Percentiles rank a stretch among this genome's conserved stretches.
Evolutionary conservation across 2,113 vertebrate genomes (phyloP).

Genomic region (Eira barbara): DNA sequence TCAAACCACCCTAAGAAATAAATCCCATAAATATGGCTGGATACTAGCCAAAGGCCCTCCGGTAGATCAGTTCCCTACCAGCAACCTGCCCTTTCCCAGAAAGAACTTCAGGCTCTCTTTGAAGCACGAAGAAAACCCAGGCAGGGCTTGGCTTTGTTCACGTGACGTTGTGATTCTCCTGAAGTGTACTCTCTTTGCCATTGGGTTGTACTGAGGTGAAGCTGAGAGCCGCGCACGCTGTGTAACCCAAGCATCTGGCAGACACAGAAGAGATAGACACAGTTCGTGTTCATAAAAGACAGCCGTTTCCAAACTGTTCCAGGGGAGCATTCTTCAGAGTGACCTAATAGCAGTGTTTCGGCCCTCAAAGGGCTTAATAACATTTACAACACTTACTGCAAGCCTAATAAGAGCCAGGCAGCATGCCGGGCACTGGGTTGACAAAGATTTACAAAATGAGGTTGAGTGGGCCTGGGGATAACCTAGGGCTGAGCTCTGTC

Average conservation of each 20-base stretch:
- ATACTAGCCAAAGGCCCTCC: not conserved
- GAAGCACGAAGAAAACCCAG: not conserved
- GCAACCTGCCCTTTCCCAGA: not conserved
- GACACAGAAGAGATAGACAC: not conserved
- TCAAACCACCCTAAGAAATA: not conserved
- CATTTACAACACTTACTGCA: not conserved
- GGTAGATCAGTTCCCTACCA: not conserved
- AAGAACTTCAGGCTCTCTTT: not conserved
- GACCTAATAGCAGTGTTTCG: not conserved
- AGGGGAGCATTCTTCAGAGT: not conserved
- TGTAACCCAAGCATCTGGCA: not conserved
- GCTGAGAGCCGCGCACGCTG: not conserved
- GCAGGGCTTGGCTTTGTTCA: not conserved
- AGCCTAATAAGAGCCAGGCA: not conserved
- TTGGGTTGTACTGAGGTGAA: not conserved
- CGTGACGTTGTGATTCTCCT: rapidly evolving
- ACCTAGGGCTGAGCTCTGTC: not conserved
- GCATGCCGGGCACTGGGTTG: not conserved
- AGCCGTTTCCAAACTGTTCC: not conserved
- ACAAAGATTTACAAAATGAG: not conserved
- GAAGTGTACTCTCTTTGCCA: not conserved
- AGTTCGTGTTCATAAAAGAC: not conserved
- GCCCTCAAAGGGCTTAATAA: not conserved
- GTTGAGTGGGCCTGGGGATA: not conserved
- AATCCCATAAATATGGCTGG: not conserved